A percentile compares a stretch with the other conserved stretches of the same genome.
Conservation (phyloP, 2,797 vertebrate species). For the Pantherophis alleghaniensis region DNA sequence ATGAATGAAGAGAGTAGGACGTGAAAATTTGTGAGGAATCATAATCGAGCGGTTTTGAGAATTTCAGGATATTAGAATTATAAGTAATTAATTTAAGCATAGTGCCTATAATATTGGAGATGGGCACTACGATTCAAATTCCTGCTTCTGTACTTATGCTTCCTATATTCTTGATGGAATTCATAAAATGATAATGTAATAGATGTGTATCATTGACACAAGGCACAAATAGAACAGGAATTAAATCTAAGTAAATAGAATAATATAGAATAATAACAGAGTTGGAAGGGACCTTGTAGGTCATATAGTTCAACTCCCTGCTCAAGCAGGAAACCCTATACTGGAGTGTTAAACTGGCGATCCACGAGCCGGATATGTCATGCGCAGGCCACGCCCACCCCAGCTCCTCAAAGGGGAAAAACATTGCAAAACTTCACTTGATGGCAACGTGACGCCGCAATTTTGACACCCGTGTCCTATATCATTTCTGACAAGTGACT, state of each 20-base stretch:
- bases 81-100: not conserved
- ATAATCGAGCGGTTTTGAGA: constrained; percentile 32
- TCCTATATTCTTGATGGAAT: not conserved
- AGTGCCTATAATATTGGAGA: not conserved
- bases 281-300: not conserved
- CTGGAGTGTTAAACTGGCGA: no score
- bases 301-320: not conserved
- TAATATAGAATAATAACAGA: not conserved
- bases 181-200: not conserved
- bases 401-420: no score
- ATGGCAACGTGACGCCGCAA: accelerated
- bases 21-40: constrained; percentile 20
- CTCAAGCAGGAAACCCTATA: not conserved
- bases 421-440: no score
- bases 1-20: not conserved
- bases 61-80: not conserved
- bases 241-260: not conserved
- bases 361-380: no score
- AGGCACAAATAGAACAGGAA: not conserved
- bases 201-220: not conserved
- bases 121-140: not conserved
- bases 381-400: no score
- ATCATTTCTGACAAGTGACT: not conserved
- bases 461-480: not conserved
- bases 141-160: not conserved